A percentile compares a stretch with the other conserved stretches of the same genome.
These are phyloP conservation scores for Mormyrus proboscirostris DNA, from an alignment of 2,797 vertebrate species.

Conservation along the genomic window DNA sequence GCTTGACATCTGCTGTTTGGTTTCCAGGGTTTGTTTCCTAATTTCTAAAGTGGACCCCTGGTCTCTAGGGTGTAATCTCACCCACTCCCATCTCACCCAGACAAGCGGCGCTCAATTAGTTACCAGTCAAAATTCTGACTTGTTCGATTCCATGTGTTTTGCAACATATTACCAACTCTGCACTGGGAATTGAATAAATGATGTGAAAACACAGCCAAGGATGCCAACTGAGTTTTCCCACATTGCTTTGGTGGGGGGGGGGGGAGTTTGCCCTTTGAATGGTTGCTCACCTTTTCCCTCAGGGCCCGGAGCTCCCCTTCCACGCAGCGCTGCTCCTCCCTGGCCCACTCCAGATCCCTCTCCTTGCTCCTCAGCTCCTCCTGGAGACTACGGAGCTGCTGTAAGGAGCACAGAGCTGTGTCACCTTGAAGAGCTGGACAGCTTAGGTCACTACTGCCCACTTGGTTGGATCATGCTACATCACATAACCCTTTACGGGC, in stretches of 20 bases:
- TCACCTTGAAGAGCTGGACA: background rate
- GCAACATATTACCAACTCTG: background rate
- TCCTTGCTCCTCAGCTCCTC: conserved; percentile 83
- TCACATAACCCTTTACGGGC: background rate
- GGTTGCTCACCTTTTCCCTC: conserved; percentile 70
- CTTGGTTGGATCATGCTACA: background rate
- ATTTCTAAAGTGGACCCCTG: background rate
- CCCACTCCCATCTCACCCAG: background rate
- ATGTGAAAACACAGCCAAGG: background rate
- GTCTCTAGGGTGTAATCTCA: background rate
- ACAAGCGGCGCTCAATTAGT: background rate
- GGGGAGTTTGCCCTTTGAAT: background rate
- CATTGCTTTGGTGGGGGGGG: background rate
- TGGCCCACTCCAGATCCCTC: conserved; percentile 78
- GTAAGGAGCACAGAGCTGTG: conserved; percentile 33
- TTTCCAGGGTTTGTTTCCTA: conserved; percentile 19
- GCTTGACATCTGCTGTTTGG: background rate
- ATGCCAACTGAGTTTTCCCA: background rate
- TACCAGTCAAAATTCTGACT: background rate
- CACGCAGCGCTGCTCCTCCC: conserved; percentile 71
- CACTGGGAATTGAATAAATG: background rate
- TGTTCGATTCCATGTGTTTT: background rate
- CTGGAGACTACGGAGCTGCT: conserved; percentile 86
- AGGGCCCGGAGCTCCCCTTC: conserved; percentile 68
- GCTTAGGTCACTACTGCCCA: background rate